Evolutionary conservation across 2,888 invertebrate species (phyloP).

Genomic region (Portevinia maculata): DNA sequence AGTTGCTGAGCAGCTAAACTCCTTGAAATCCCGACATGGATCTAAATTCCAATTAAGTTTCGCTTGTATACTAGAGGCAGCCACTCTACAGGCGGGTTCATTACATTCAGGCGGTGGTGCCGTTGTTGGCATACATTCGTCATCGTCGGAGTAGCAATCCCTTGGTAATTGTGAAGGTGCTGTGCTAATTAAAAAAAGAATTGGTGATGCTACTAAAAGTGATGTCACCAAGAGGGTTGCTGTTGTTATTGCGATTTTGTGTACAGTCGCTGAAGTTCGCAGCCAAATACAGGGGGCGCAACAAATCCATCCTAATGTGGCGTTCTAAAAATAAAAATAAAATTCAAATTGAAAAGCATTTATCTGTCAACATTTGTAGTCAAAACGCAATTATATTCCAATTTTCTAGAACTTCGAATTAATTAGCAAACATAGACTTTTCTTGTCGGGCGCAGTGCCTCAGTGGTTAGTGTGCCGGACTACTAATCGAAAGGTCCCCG

Average conservation of each 20-base stretch:
- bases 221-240: constrained; percentile 86
- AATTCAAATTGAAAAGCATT: no score
- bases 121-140: constrained; percentile 80
- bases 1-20: constrained; percentile 81
- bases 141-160: constrained; percentile 81
- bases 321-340: constrained; percentile 75
- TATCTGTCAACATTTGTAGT: no score
- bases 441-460: no score
- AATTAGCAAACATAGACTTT: no score
- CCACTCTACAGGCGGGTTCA: constrained; percentile 79
- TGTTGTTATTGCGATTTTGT: constrained; percentile 85
- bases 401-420: no score
- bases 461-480: no score
- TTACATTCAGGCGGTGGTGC: constrained; percentile 80
- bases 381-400: no score
- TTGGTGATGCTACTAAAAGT: constrained; percentile 85
- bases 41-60: constrained; percentile 82
- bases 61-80: constrained; percentile 81
- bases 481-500: no score
- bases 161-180: constrained; percentile 81
- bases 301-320: constrained; percentile 84
- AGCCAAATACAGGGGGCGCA: constrained; percentile 85
- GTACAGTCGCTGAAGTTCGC: constrained; percentile 84
- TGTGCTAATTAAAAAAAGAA: constrained; percentile 84
- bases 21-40: constrained; percentile 82